Base-by-base conservation (phyloP, 2,113 vertebrate genomes). In the Chelonoidis abingdonii region DNA sequence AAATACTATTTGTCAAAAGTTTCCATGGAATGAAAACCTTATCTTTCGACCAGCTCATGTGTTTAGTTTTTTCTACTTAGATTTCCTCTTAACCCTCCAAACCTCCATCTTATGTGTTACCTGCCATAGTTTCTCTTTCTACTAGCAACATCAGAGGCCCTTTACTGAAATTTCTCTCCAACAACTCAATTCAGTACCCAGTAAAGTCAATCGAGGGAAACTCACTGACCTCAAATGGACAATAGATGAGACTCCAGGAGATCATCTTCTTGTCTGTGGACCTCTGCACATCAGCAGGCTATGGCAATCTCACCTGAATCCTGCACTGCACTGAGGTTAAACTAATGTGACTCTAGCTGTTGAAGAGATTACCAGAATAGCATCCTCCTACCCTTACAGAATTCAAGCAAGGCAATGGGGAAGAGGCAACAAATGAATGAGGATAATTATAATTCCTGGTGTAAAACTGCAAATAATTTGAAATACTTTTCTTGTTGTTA, bases 391-490 rank as follows among this genome's bases (percentile, higher is more conserved):
- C 59, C 27, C 31, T 65, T 29, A 41, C 88, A 50, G 76, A 9
- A 85, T 57, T 80, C 3, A 0, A 93, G 83, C 65, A 4, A 62
- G 0, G 0, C 19, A 54, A 78, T 65, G 47, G 1, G 88, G 53
- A 83, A 35, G 14, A 87, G 44, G 56, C 16, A 88, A 41, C 25
- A 76, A 17, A 76, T 5, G 21, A 5, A 25, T 1, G 1, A 2
- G 17, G 65, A n/a, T 47, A 9, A 69, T 16, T 62, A 21, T 86
- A 6, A 83, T 86, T 79, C 79, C 84, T 0, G 0, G 89, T 38
- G 41, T 47, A 90, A 96, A 62, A 96, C 87, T 47, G 69, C 90
- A 96, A 88, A 83, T 56, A 31, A 82, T 72, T 80, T 82, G 69
- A 93, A 93, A 78, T 47, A 89, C 10, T 44, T 10, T 11, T 35